phyloP scores from a whole-genome alignment of 1,140 invertebrate genomes.

The Coenobita brevimanus region DNA sequence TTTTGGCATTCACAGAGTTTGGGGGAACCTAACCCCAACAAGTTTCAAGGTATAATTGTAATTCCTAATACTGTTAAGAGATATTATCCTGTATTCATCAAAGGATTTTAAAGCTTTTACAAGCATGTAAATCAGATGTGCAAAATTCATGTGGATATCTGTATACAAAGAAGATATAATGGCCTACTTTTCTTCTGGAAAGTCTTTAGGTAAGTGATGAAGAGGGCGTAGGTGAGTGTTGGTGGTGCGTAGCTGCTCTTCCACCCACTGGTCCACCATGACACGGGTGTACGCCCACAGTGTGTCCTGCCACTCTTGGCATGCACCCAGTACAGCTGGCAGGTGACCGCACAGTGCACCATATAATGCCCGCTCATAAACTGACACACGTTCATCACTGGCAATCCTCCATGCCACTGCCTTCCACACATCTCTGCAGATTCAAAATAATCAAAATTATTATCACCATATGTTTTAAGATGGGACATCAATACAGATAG shows the following conservation, averaged over 20 bases:
- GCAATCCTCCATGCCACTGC: constrained; percentile 84
- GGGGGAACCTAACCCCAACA: too few relatives aligned
- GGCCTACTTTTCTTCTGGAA: constrained; percentile 85
- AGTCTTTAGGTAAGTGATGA: constrained; percentile 80
- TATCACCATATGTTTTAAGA: too few relatives aligned
- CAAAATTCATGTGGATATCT: too few relatives aligned
- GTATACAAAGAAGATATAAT: too few relatives aligned
- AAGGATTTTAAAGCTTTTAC: too few relatives aligned
- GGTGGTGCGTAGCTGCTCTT: constrained; percentile 80
- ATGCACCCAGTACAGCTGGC: constrained; percentile 81
- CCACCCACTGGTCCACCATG: constrained; percentile 88
- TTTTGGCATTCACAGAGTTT: too few relatives aligned
- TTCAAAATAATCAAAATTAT: constrained; percentile 25
- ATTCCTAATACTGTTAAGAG: too few relatives aligned
- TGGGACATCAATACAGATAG: too few relatives aligned
- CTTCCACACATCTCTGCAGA: constrained; percentile 90
- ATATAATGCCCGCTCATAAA: constrained; percentile 78
- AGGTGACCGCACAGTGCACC: constrained; percentile 90
- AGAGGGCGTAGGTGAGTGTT: constrained; percentile 70
- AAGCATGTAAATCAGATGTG: too few relatives aligned
- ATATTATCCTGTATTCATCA: too few relatives aligned
- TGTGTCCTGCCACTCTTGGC: constrained; percentile 89
- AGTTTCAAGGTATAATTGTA: too few relatives aligned
- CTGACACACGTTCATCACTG: constrained; percentile 75
- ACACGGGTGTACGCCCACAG: constrained; percentile 91